Percentiles rank a stretch among this genome's conserved stretches.
phyloP scores from a whole-genome alignment of 2,888 invertebrate species.

The Trissolcus brochymenae region DNA sequence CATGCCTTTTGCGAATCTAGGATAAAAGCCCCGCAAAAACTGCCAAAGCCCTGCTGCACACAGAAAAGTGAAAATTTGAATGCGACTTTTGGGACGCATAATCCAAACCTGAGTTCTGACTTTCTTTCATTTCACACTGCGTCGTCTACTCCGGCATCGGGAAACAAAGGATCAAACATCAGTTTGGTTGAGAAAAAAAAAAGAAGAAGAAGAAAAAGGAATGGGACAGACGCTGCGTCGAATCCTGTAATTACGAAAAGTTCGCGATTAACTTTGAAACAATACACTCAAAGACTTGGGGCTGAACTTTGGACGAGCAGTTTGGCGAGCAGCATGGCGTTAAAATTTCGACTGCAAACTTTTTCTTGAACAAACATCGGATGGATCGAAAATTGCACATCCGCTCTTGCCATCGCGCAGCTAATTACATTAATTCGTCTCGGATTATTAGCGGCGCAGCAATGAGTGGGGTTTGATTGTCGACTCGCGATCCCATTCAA shows the following conservation, averaged over 20 bases:
- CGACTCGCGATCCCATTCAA: slow-evolving; percentile 51
- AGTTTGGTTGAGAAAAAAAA: slow-evolving; percentile 12
- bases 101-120: slow-evolving; percentile 5
- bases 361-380: slow-evolving; percentile 43
- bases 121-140: slow-evolving; percentile 6
- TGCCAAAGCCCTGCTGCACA: background rate
- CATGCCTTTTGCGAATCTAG: background rate
- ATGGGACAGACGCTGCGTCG: slow-evolving; percentile 20
- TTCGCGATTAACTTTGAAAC: slow-evolving; percentile 49
- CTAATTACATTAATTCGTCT: slow-evolving; percentile 15
- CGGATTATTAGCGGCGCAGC: slow-evolving; percentile 14
- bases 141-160: slow-evolving; percentile 8
- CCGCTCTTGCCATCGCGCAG: slow-evolving; percentile 8
- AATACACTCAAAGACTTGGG: slow-evolving; percentile 47
- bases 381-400: slow-evolving; percentile 23
- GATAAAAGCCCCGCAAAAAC: background rate
- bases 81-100: slow-evolving; percentile 1
- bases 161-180: slow-evolving; percentile 33
- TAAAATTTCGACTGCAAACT: slow-evolving; percentile 37
- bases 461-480: slow-evolving; percentile 32
- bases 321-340: slow-evolving; percentile 22
- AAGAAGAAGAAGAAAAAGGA: slow-evolving; percentile 1
- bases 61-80: background rate
- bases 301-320: slow-evolving; percentile 32
- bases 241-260: slow-evolving; percentile 50